Evolutionary conservation across 2,797 vertebrate genomes (phyloP).

Genomic region (Pipistrellus nathusii): DNA sequence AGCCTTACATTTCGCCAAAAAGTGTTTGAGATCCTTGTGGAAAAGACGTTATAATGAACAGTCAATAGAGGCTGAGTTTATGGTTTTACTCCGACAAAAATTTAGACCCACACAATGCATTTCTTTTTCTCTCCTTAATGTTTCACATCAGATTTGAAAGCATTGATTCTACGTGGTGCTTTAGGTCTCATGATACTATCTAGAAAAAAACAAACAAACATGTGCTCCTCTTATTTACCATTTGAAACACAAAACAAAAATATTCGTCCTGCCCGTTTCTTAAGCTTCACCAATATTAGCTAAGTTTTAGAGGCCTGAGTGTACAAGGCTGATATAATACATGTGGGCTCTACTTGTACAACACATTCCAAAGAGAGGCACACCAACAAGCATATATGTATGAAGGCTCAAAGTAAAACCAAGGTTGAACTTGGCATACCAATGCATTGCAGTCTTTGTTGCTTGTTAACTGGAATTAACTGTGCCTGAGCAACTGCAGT

Average conservation of each 20-base stretch:
- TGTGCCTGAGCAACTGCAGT: conserved; percentile 41
- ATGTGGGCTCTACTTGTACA: not conserved
- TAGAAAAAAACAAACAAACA: not conserved
- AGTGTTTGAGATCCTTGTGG: not conserved
- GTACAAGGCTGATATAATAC: not conserved
- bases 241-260: conserved; percentile 35
- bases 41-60: not conserved
- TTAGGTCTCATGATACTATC: not conserved
- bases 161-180: not conserved
- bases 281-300: not conserved
- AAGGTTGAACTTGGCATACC: conserved; percentile 58
- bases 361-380: conserved; percentile 35
- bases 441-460: conserved; percentile 28
- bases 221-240: not conserved
- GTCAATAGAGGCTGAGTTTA: not conserved
- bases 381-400: not conserved
- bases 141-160: not conserved
- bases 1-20: not conserved
- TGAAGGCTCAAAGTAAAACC: conserved; percentile 42
- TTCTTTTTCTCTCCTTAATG: conserved; percentile 20
- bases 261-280: not conserved
- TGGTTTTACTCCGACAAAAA: conserved; percentile 23
- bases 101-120: not conserved
- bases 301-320: not conserved
- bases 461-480: conserved; percentile 70